phyloP scores from a whole-genome alignment of 2,797 vertebrate species.

The Astyanax mexicanus region DNA sequence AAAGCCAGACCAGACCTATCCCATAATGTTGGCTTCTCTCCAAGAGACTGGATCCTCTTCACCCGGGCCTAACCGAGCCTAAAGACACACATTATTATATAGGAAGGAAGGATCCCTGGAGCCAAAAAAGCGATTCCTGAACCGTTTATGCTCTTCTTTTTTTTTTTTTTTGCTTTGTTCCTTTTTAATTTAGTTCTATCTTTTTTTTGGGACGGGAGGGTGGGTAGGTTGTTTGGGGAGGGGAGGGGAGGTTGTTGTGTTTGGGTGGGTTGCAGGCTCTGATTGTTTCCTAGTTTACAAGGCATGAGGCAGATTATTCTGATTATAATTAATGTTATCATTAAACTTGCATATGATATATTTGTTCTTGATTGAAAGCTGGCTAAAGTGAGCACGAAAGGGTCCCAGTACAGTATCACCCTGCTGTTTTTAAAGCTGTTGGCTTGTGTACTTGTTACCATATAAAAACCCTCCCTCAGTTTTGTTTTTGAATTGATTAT shows the following conservation, averaged over 20 bases:
- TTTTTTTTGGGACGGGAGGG: constrained; percentile 34
- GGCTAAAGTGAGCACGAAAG: constrained; percentile 75
- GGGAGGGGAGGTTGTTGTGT: constrained; percentile 46
- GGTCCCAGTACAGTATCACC: constrained; percentile 71
- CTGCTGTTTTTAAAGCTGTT: constrained; percentile 68
- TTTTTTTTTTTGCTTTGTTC: constrained; percentile 67
- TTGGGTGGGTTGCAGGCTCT: constrained; percentile 72
- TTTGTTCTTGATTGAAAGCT: constrained; percentile 78
- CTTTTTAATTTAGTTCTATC: constrained; percentile 76
- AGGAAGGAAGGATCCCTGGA: constrained; percentile 64
- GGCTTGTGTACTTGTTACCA: constrained; percentile 78
- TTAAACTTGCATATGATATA: constrained; percentile 82
- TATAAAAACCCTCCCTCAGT: constrained; percentile 63
- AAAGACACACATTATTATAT: constrained; percentile 63
- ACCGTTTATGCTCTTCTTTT: constrained; percentile 50
- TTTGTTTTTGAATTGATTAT: constrained; percentile 67
- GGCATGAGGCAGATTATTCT: constrained; percentile 90
- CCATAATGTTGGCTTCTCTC: constrained; percentile 42
- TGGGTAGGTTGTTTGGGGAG: too few relatives aligned
- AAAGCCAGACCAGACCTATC: constrained; percentile 42
- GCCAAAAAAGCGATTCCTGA: constrained; percentile 61
- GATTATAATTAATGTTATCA: constrained; percentile 69
- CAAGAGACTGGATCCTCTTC: constrained; percentile 55
- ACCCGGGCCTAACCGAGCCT: constrained; percentile 36
- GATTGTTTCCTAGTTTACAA: constrained; percentile 90